Evolutionary conservation across 2,888 invertebrate species (phyloP).

Genomic region (Zhengitettix transpicula): DNA sequence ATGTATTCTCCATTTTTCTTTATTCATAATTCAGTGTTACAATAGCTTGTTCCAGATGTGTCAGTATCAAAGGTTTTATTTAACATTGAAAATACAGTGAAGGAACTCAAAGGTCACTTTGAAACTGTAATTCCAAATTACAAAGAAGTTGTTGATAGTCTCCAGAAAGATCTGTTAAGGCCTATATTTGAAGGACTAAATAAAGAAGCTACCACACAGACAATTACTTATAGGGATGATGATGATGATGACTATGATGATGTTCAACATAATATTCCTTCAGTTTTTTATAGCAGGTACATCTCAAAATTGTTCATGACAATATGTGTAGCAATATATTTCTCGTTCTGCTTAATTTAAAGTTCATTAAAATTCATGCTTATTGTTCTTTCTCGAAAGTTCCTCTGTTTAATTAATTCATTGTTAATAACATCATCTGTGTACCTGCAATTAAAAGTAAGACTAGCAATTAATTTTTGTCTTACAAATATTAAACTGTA

Average conservation of each 20-base stretch:
- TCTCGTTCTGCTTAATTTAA: too few relatives aligned
- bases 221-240: background rate
- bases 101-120: conserved; percentile 36
- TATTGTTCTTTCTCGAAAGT: too few relatives aligned
- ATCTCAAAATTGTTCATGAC: too few relatives aligned
- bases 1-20: background rate
- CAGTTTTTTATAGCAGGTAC: background rate
- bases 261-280: background rate
- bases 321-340: too few relatives aligned
- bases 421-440: too few relatives aligned
- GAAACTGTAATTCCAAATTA: conserved; percentile 46
- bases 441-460: too few relatives aligned
- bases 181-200: conserved; percentile 19
- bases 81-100: conserved; percentile 38
- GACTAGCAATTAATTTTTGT: too few relatives aligned
- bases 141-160: conserved; percentile 38
- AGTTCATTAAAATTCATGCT: too few relatives aligned
- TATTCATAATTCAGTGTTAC: conserved; percentile 19
- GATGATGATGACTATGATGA: background rate
- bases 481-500: too few relatives aligned
- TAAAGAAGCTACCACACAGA: conserved; percentile 5
- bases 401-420: too few relatives aligned
- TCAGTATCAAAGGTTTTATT: conserved; percentile 44
- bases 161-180: conserved; percentile 49
- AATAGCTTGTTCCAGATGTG: conserved; percentile 36